phyloP scores from a whole-genome alignment of 2,888 invertebrate genomes.

The Microctonus hyperodae region DNA sequence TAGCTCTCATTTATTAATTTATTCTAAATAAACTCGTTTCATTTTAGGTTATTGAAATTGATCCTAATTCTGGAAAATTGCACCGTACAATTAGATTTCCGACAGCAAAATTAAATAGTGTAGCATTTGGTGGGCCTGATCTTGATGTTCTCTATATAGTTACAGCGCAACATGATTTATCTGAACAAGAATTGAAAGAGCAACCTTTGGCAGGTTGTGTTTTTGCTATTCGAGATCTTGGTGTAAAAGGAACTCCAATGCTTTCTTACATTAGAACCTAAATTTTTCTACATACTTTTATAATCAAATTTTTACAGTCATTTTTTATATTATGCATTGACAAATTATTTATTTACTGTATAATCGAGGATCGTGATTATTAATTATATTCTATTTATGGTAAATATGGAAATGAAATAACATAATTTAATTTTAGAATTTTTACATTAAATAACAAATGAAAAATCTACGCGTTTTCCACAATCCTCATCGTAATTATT shows the following conservation, averaged over 20 bases:
- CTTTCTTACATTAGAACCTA: conserved; percentile 24
- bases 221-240: conserved; percentile 61
- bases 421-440: neutral
- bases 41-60: conserved; percentile 69
- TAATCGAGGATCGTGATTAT: no score
- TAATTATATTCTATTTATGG: no score
- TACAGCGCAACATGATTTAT: conserved; percentile 64
- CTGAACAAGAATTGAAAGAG: conserved; percentile 54
- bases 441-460: neutral
- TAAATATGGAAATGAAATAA: no score
- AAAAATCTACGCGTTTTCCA: conserved; percentile 9
- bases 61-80: conserved; percentile 67
- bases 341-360: no score
- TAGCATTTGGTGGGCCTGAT: conserved; percentile 74
- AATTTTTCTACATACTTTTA: neutral
- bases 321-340: no score
- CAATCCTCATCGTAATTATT: conserved; percentile 29
- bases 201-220: conserved; percentile 65
- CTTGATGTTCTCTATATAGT: conserved; percentile 74
- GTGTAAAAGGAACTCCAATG: conserved; percentile 52
- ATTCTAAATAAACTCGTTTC: neutral
- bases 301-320: no score
- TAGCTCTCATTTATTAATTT: neutral
- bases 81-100: conserved; percentile 69
- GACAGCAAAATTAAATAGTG: conserved; percentile 71